Conservation (phyloP, 2,888 invertebrate genomes). For the Hololepta plana region DNA sequence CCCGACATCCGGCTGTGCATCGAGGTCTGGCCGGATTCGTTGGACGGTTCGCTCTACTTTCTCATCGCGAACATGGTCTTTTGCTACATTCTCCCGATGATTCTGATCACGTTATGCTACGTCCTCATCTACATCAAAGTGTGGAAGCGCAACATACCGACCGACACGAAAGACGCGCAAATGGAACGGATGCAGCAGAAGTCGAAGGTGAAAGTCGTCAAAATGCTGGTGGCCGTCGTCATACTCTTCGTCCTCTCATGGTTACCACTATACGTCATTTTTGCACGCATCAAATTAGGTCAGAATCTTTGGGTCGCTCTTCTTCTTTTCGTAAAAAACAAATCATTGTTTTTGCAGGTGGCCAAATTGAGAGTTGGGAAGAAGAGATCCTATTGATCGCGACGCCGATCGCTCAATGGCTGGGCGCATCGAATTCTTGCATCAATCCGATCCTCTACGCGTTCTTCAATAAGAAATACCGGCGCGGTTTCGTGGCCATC, state of each 20-base stretch:
- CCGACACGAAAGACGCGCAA: conserved; percentile 78
- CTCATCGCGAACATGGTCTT: conserved; percentile 74
- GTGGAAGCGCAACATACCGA: conserved; percentile 73
- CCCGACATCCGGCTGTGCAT: conserved; percentile 61
- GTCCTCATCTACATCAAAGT: conserved; percentile 75
- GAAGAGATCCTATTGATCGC: conserved; percentile 63
- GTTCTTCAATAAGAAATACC: conserved; percentile 87
- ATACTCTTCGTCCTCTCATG: conserved; percentile 86
- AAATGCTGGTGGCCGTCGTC: conserved; percentile 86
- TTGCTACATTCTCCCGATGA: conserved; percentile 82
- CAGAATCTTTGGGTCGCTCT: too few relatives aligned
- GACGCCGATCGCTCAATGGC: conserved; percentile 80
- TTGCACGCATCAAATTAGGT: conserved; percentile 70
- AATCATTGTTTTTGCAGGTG: too few relatives aligned
- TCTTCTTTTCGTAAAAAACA: too few relatives aligned
- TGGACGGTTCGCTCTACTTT: conserved; percentile 72
- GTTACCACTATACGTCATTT: conserved; percentile 81
- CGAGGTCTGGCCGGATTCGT: conserved; percentile 72
- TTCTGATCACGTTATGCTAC: conserved; percentile 81
- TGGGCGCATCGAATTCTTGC: conserved; percentile 87
- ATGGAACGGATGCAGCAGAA: conserved; percentile 88
- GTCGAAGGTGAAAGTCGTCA: conserved; percentile 86
- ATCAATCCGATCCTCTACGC: conserved; percentile 90
- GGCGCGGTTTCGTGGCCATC: conserved; percentile 77
- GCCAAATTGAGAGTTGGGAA: conserved; percentile 55